Evolutionary conservation across 2,113 vertebrate species (phyloP), one percentile per base, ranked within the genome.

Genomic region (Suricata suricatta): DNA sequence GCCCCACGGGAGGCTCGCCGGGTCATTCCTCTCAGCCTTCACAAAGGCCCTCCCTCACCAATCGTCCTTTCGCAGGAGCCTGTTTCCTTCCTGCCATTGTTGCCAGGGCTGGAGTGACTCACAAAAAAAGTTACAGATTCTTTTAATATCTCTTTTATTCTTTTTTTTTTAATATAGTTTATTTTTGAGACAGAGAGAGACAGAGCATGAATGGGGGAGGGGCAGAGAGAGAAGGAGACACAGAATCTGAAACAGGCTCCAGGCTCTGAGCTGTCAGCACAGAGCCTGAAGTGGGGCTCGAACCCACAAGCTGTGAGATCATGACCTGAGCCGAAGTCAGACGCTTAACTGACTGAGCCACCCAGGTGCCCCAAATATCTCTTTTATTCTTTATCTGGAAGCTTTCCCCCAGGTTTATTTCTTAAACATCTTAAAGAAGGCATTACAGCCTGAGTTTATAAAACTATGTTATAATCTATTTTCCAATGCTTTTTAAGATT

Each of bases 401-500:
- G 69, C 1, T 63, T 77, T 85, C 90, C 84, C 77, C 82, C 12
- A 80, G n/a, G 66, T 44, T 94, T 91, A 88, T 60, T 97, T 96
- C 44, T 95, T 92, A 96, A 93, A 93, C 1, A 63, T 21, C 69
- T 86, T 35, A 60, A 60, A 91, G 31, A 89, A 33, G 33, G 7
- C 13, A 77, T 63, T 71, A 27, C 35, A 76, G 31, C 77, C 50
- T 35, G 90, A 88, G 66, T 82, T 57, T 47, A n/a, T 77, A 82
- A 93, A 88, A 66, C 31, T 50, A 84, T 23, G 5, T 52, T 93
- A 35, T 72, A 66, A 68, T 68, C 19, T 57, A 80, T 90, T 89
- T 69, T 84, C 71, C 17, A 84, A 8, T 90, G 60, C 25, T 91
- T 86, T 87, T 44, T 31, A 95, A 82, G 64, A 94, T 23, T 71